These are phyloP conservation scores for Halictus ligatus DNA, from an alignment of 2,888 invertebrate species.

Conservation along the genomic window DNA sequence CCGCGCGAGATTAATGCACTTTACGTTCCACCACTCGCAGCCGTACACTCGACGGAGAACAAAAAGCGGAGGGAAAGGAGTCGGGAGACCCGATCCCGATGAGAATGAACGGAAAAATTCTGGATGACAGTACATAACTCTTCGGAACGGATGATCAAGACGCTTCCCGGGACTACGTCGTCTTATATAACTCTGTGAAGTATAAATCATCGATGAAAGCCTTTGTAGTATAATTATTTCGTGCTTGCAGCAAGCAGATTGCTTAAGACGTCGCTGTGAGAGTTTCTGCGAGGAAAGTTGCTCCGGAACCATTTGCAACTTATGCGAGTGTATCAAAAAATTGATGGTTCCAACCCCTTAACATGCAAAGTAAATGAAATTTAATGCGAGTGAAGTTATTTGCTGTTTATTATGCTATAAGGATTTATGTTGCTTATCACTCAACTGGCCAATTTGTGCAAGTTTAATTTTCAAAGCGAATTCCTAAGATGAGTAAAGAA, in stretches of 20 bases:
- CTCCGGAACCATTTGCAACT: not conserved
- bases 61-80: not conserved
- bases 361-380: not conserved
- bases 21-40: not conserved
- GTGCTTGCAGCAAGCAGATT: constrained; percentile 2
- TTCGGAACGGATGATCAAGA: not conserved
- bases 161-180: not conserved
- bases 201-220: not conserved
- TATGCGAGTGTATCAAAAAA: not conserved
- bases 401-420: not conserved
- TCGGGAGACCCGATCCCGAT: not conserved
- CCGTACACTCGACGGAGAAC: not conserved
- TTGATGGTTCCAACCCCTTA: no score
- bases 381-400: not conserved
- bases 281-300: no score
- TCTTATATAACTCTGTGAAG: not conserved
- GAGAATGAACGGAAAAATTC: not conserved
- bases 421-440: no score
- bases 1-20: constrained; percentile 26
- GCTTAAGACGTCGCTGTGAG: not conserved
- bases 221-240: not conserved
- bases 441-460: no score
- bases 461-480: no score
- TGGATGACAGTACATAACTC: not conserved
- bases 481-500: no score